Evolutionary conservation across 2,888 invertebrate genomes (phyloP), one percentile per base, ranked within the genome.

Genomic region (Pterostichus niger): DNA sequence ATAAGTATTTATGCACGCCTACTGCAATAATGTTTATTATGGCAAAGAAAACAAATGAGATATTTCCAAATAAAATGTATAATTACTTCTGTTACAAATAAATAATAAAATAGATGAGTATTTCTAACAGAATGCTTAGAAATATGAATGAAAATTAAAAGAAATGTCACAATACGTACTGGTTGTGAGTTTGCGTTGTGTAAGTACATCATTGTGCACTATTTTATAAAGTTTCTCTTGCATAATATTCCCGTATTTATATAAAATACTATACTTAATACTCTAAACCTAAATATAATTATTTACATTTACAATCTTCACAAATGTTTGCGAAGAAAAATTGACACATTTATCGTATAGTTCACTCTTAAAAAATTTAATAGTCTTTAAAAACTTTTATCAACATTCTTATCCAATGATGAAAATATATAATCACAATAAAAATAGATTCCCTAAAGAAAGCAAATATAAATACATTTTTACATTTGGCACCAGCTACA

Each of bases 311-410:
- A 61, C 31, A 59, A 75, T 46, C 61, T 49, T 75, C 75, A 46
- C 61, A 75, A 31, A 17, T 10, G 61, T 17, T 49, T 68, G 68
- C 49, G 79, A 79, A 79, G 79, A 46, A 79, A 80, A 82, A 82
- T 82, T 82, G 82, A 82, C 82, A 82, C 82, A 82, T 73, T 82
- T 82, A 82, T 82, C 82, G 82, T 82, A 82, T 82, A 82, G 54
- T 82, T 73, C 82, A 82, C 75, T 75, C 82, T 82, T 75, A 82
- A 75, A 75, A 40, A 44, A 64, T 79, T 64, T 35, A 79, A 79
- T 49, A 79, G 68, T 78, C 78, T 78, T 59, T 78, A 17, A 78
- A 76, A 56, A 78, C 78, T 78, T 24, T 35, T 61, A 61, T 78
- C 78, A 78, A 78, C 78, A 78, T 78, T 78, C 59, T 61, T 61